Percentiles rank a stretch among this genome's conserved stretches.
phyloP scores from a whole-genome alignment of 1,140 invertebrate species.

The Melitaea cinxia region DNA sequence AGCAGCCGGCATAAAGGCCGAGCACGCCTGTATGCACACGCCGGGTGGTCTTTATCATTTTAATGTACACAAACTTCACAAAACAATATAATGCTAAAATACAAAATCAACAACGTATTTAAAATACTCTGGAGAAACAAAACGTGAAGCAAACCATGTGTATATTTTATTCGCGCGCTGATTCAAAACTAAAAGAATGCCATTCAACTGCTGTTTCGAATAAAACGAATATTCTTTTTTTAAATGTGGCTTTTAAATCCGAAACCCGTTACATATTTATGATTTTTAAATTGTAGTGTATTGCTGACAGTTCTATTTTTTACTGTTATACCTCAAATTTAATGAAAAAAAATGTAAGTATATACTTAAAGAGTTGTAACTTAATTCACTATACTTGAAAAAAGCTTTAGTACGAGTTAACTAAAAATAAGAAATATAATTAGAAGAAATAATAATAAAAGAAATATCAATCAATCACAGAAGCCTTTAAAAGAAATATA shows the following conservation, averaged over 20 bases:
- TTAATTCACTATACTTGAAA: no score
- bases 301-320: neutral
- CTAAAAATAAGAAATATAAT: no score
- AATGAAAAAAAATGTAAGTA: no score
- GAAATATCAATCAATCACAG: no score
- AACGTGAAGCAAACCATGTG: constrained; percentile 31
- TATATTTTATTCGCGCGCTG: constrained; percentile 32
- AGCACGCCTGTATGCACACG: constrained; percentile 40
- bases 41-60: constrained; percentile 80
- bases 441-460: no score
- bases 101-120: constrained; percentile 59
- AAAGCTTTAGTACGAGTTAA: no score
- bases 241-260: constrained; percentile 8
- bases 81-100: constrained; percentile 71
- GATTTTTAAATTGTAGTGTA: neutral
- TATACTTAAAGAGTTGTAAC: no score
- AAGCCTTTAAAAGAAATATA: no score
- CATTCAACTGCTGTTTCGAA: constrained; percentile 13
- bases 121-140: constrained; percentile 39
- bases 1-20: constrained; percentile 56
- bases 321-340: no score
- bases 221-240: constrained; percentile 14
- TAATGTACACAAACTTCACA: constrained; percentile 72
- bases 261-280: neutral
- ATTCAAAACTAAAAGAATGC: constrained; percentile 20